These are phyloP conservation scores for Malurus melanocephalus DNA, from an alignment of 2,113 vertebrate species.

Conservation along the genomic window DNA sequence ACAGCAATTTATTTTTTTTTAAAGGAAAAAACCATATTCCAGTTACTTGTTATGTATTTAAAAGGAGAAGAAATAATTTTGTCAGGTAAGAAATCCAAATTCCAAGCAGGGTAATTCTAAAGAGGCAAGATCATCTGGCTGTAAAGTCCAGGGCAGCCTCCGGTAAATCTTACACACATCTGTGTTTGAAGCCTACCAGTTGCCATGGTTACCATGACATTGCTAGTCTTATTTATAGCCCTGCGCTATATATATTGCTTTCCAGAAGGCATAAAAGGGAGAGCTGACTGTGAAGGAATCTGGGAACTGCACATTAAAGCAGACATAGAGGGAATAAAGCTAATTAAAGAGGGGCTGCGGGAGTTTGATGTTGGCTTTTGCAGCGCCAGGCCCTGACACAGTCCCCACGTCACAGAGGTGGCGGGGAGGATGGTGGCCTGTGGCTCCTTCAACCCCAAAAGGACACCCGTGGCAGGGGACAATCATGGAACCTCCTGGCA, in stretches of 20 bases:
- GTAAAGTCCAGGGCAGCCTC: constrained; percentile 55
- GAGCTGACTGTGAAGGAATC: constrained; percentile 66
- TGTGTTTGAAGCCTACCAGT: constrained; percentile 61
- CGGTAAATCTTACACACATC: constrained; percentile 38
- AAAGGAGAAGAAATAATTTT: not conserved
- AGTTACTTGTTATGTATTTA: not conserved
- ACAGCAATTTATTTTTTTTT: not conserved
- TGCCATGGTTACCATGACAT: constrained; percentile 71
- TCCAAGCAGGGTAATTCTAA: constrained; percentile 30
- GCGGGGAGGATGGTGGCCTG: accelerated
- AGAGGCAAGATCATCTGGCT: constrained; percentile 36
- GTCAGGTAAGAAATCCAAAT: constrained; percentile 6
- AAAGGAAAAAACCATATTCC: accelerated
- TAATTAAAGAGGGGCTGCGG: constrained; percentile 28
- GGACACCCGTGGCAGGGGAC: accelerated
- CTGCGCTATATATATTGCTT: constrained; percentile 64
- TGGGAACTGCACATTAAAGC: constrained; percentile 37
- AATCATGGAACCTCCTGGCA: accelerated
- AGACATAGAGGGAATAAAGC: not conserved
- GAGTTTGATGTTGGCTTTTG: not conserved
- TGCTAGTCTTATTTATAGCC: constrained; percentile 75
- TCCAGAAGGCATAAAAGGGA: constrained; percentile 67
- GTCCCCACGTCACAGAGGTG: accelerated
- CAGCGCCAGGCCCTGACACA: accelerated
- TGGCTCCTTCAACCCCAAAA: accelerated